These are phyloP conservation scores for Caenorhabditis latens DNA, from an alignment of 1,140 invertebrate genomes.

Conservation along the genomic window DNA sequence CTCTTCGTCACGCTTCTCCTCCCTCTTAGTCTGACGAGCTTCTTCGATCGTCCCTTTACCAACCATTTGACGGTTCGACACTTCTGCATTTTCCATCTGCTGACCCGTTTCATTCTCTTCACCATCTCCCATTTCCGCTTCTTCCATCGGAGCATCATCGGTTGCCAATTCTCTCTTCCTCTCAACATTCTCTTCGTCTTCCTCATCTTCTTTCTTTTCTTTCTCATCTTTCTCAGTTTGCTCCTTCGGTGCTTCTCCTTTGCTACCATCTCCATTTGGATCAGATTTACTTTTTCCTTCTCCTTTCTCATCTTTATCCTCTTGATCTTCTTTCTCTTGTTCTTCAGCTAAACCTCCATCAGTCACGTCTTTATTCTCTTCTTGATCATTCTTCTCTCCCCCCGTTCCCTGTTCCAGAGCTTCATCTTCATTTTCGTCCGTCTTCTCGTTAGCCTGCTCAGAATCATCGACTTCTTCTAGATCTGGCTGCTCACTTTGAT, in stretches of 20 bases:
- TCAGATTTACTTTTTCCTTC: constrained; percentile 37
- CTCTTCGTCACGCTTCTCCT: constrained; percentile 18
- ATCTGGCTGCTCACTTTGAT: constrained; percentile 53
- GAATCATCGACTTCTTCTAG: constrained; percentile 65
- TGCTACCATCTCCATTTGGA: constrained; percentile 1
- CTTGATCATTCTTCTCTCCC: neutral
- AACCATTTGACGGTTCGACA: constrained; percentile 2
- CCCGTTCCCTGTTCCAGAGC: constrained; percentile 25
- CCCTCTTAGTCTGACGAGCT: neutral
- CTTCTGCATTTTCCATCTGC: constrained; percentile 36
- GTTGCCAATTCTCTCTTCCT: constrained; percentile 15
- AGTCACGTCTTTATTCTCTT: neutral
- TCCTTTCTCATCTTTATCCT: constrained; percentile 49
- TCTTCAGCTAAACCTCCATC: constrained; percentile 40
- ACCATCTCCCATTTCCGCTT: constrained; percentile 30
- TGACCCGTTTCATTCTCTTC: constrained; percentile 19
- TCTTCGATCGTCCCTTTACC: constrained; percentile 5
- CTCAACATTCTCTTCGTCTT: neutral
- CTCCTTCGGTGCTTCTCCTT: constrained; percentile 15
- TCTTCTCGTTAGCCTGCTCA: neutral
- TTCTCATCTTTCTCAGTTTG: neutral
- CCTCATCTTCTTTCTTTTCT: neutral
- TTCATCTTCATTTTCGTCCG: constrained; percentile 4
- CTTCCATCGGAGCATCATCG: constrained; percentile 21
- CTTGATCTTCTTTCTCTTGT: constrained; percentile 9